Conservation (phyloP, 2,797 vertebrate species). For the Coregonus suidteri region DNA sequence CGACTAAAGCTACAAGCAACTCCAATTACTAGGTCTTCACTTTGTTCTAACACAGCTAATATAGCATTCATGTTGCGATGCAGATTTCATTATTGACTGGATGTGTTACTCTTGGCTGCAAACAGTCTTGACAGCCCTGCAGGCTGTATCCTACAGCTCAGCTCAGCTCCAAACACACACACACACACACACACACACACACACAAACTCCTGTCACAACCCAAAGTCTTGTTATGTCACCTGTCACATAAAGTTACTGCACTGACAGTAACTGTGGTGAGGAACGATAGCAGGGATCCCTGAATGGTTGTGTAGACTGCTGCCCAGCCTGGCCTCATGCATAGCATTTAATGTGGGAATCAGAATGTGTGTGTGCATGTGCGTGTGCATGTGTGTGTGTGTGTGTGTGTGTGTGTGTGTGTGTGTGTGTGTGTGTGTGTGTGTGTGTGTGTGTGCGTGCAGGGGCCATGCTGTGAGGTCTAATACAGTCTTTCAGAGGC, state of each 20-base stretch:
- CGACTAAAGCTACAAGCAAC: neutral
- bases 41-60: constrained; percentile 13
- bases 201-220: constrained; percentile 43
- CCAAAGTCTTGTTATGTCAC: constrained; percentile 70
- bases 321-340: constrained; percentile 35
- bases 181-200: too few species aligned
- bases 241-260: constrained; percentile 72
- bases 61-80: constrained; percentile 24
- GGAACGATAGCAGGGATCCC: constrained; percentile 48
- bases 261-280: constrained; percentile 43
- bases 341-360: constrained; percentile 2
- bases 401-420: too few species aligned
- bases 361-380: too few species aligned
- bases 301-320: constrained; percentile 17
- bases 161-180: constrained; percentile 27
- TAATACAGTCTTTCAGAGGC: constrained; percentile 54
- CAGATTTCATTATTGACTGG: constrained; percentile 52
- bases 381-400: too few species aligned
- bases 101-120: constrained; percentile 36
- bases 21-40: neutral
- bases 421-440: too few species aligned
- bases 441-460: too few species aligned
- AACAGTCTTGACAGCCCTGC: constrained; percentile 40
- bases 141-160: constrained; percentile 35
- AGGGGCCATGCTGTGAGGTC: constrained; percentile 49